Evolutionary conservation across 1,140 invertebrate genomes (phyloP), one percentile per base, ranked within the genome.

Genomic region (Dendrolimus kikuchii): DNA sequence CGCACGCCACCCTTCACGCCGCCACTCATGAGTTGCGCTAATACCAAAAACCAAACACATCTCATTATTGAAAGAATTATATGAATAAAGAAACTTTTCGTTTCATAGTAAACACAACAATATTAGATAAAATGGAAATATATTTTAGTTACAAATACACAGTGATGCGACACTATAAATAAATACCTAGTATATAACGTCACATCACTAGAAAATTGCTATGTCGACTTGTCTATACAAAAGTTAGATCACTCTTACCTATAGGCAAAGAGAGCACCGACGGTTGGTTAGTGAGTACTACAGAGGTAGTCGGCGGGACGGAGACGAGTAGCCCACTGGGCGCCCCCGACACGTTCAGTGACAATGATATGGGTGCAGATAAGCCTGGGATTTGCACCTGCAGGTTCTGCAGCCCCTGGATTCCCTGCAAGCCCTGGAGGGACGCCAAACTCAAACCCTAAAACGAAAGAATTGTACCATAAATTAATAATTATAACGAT

Each of bases 381-480:
- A 95, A 89, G 43, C 93, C 93, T 9, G 93, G 92, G 65, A 95
- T 92, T 70, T 94, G 94, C 40, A 95, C 92, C 86, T 93, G 88
- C 6, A 95, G 92, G 83, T 94, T 95, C 83, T 95, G 93, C 10
- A 95, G 80, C 47, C 93, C 93, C 49, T 93, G 91, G 50, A 95
- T 90, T 4, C 91, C 89, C 72, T 92, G 91, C 4, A 89, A 89
- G 6, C 90, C 89, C 73, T 92, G 92, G 46, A 95, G 88, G 67
- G 91, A 93, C 49, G 93, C 90, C 53, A 95, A 88, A 83, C 94
- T 95, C 49, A 95, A 90, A 62, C 93, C 92, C 81, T 94, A 92
- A 43, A 92, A 23, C 23, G 23, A 23, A 23, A 23, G 23, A 3
- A 23, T 23, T 23, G 23, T 23, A 23, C 23, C 23, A 23, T 23